These are phyloP conservation scores for Kuschelorhynchus macadamiae DNA, from an alignment of 2,888 invertebrate species.

Conservation along the genomic window DNA sequence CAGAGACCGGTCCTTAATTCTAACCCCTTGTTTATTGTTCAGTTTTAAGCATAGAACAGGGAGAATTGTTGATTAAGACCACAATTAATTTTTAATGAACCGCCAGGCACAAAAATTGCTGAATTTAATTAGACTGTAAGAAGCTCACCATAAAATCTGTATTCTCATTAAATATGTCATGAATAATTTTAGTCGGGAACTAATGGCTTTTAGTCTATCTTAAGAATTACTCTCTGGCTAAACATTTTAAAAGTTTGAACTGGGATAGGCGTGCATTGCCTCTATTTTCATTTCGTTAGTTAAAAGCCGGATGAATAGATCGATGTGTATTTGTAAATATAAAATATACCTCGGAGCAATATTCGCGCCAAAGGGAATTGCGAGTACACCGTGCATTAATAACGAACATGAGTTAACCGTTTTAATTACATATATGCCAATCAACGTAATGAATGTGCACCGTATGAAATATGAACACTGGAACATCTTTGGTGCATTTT, in stretches of 20 bases:
- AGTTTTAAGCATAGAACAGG: neutral
- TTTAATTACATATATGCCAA: no score
- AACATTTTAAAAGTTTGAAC: slow-evolving; percentile 19
- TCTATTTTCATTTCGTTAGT: neutral
- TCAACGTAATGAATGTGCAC: no score
- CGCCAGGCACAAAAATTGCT: slow-evolving; percentile 4
- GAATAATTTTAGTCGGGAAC: slow-evolving; percentile 26
- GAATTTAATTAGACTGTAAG: slow-evolving; percentile 22
- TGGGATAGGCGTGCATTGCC: neutral
- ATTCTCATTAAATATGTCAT: slow-evolving; percentile 29
- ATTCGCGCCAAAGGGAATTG: no score
- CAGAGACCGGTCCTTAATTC: no score
- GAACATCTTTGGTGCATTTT: no score
- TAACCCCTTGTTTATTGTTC: no score
- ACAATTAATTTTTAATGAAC: slow-evolving; percentile 18
- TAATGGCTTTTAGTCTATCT: slow-evolving; percentile 21
- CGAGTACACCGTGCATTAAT: no score
- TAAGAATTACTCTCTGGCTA: neutral
- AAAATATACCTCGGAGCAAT: no score
- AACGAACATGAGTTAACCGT: no score
- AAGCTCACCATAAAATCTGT: slow-evolving; percentile 13
- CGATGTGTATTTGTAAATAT: no score
- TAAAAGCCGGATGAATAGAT: neutral
- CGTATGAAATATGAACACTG: no score
- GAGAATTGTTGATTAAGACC: slow-evolving; percentile 13